Conservation (phyloP, 2,113 vertebrate genomes). For the Alethe castanea region DNA sequence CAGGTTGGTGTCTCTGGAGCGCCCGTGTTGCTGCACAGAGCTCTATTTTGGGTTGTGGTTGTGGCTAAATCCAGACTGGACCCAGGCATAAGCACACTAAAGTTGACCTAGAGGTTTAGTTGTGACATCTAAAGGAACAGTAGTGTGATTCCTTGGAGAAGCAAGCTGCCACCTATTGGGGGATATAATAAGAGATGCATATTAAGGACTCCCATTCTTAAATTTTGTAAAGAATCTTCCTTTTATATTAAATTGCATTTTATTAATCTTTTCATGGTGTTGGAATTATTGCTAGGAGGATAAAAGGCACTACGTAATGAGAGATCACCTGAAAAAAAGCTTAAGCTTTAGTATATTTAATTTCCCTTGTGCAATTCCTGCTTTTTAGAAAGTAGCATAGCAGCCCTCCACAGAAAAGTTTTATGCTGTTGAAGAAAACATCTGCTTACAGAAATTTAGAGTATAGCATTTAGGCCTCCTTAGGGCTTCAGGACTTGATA, state of each 20-base stretch:
- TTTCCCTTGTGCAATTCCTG: neutral
- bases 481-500: neutral
- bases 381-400: neutral
- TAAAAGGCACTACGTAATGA: neutral
- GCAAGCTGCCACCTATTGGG: neutral
- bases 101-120: neutral
- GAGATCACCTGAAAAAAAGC: neutral
- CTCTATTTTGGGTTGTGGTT: neutral
- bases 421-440: neutral
- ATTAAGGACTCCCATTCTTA: neutral
- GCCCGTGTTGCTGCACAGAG: fast-evolving
- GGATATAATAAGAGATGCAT: neutral
- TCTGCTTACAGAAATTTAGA: neutral
- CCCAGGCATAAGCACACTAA: neutral
- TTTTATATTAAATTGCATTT: neutral
- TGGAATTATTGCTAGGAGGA: neutral
- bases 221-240: neutral
- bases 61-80: neutral
- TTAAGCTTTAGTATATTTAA: neutral
- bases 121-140: neutral
- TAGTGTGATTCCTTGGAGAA: neutral
- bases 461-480: neutral
- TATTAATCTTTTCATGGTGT: neutral
- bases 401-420: neutral
- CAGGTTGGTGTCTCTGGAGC: neutral